A percentile compares a stretch with the other conserved stretches of the same genome.
Evolutionary conservation across 2,797 vertebrate species (phyloP).

Genomic region (Clamator glandarius): DNA sequence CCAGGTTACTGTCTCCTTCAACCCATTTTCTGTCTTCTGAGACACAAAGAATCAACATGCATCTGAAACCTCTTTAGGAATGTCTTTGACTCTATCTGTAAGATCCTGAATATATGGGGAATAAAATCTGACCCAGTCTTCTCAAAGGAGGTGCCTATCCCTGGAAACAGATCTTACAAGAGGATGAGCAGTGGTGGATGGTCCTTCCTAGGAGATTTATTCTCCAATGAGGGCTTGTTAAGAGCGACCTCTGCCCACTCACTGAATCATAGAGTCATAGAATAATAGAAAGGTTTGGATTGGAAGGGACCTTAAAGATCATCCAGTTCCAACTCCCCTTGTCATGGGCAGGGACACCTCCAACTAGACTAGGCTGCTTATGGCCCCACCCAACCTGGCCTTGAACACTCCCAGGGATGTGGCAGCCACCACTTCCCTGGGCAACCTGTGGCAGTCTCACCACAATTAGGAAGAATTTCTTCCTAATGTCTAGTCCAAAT

Average conservation of each 20-base stretch:
- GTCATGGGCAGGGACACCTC: no score
- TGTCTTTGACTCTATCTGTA: background rate
- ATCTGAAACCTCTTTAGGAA: background rate
- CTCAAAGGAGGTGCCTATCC: background rate
- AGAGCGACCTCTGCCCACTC: rapidly evolving
- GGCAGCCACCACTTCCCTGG: no score
- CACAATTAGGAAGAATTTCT: no score
- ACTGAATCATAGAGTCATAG: no score
- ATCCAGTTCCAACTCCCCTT: no score
- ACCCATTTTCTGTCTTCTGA: background rate
- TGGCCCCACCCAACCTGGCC: no score
- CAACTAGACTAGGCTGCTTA: no score
- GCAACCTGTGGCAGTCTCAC: no score
- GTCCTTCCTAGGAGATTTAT: background rate
- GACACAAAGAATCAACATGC: background rate
- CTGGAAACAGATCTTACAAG: background rate
- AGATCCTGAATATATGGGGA: background rate
- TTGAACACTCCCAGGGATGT: no score
- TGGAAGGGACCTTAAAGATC: no score
- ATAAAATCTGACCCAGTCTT: background rate
- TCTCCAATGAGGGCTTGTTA: background rate
- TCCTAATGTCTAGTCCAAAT: no score
- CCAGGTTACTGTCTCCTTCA: background rate
- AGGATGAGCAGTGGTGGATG: rapidly evolving
- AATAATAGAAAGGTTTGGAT: no score